Conservation (phyloP, 2,888 invertebrate genomes). For the Cataglyphis altisquamis region DNA sequence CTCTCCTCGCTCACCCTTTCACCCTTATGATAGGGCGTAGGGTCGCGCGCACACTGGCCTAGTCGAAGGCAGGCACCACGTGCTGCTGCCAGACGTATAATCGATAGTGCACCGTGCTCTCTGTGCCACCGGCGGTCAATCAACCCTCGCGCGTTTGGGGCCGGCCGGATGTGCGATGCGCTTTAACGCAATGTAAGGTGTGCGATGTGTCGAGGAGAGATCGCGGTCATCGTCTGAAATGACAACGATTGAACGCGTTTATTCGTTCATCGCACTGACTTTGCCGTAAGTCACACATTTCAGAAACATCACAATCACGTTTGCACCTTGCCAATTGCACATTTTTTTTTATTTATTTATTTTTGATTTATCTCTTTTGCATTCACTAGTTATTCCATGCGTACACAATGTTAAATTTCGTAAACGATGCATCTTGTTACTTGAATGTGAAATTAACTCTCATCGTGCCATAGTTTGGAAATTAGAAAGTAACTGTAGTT, state of each 20-base stretch:
- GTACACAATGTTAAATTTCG: not conserved
- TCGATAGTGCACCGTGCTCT: conserved; percentile 84
- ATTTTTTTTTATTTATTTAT: not conserved
- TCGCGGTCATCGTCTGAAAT: conserved; percentile 38
- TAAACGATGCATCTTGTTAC: not conserved
- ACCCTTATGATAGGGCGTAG: conserved; percentile 43
- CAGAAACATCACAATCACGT: not conserved
- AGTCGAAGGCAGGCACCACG: conserved; percentile 68
- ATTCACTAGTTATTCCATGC: not conserved
- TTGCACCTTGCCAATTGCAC: not conserved
- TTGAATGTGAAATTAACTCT: not conserved
- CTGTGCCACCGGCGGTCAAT: conserved; percentile 78
- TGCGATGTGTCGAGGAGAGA: conserved; percentile 33
- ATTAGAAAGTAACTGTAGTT: conserved; percentile 3
- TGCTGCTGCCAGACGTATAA: conserved; percentile 79
- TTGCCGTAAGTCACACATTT: conserved; percentile 27
- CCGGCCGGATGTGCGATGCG: conserved; percentile 51
- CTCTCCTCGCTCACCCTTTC: not conserved
- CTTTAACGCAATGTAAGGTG: conserved; percentile 33
- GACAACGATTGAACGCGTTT: conserved; percentile 9
- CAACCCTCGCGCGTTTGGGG: conserved; percentile 82
- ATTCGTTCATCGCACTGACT: not conserved
- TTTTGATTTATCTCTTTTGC: not conserved
- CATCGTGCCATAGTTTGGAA: not conserved
- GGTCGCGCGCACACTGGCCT: conserved; percentile 50